Conservation (phyloP, 2,113 vertebrate genomes). For the Cyanoramphus novaezelandiae region DNA sequence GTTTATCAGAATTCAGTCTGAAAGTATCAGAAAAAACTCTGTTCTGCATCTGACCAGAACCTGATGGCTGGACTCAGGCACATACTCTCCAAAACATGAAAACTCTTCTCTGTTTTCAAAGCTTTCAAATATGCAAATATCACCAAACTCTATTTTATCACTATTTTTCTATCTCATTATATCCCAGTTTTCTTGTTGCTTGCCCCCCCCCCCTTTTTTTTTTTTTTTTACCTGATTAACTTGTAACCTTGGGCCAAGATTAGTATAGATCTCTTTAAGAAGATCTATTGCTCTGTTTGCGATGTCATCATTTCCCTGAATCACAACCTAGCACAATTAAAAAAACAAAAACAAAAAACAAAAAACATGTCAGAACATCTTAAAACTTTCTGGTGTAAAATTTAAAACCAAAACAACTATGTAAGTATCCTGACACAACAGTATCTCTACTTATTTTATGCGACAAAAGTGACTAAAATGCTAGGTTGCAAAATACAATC, state of each 20-base stretch:
- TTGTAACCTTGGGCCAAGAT: conserved; percentile 97
- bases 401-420: background rate
- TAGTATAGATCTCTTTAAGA: conserved; percentile 98
- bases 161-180: background rate
- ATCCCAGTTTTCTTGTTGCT: background rate
- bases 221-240: conserved; percentile 89
- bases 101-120: background rate
- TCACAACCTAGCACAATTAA: conserved; percentile 85
- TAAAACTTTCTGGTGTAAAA: background rate
- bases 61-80: background rate
- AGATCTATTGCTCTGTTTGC: conserved; percentile 97
- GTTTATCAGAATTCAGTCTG: background rate
- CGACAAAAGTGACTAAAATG: background rate
- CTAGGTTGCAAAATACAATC: background rate
- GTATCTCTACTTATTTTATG: background rate
- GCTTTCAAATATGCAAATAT: background rate
- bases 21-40: background rate
- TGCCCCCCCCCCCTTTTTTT: background rate
- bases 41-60: background rate
- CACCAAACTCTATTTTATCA: background rate
- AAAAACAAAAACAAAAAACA: background rate
- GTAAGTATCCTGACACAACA: fast-evolving
- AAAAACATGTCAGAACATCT: background rate
- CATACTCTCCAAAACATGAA: background rate
- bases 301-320: conserved; percentile 98